Conservation (phyloP, 2,113 vertebrate species). For the Rousettus leschenaultii region DNA sequence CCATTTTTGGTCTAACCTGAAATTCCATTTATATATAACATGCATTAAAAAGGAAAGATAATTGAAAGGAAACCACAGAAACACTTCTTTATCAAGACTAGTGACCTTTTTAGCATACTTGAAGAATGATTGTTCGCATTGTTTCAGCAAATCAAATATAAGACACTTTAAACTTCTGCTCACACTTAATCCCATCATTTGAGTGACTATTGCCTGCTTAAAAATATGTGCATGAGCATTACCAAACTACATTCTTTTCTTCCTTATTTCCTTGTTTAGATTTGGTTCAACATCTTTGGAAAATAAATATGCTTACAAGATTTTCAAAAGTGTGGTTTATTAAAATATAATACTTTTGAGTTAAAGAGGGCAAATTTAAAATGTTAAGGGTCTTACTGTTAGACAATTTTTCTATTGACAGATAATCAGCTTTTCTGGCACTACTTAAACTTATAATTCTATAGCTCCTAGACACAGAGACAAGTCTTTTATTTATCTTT, state of each 20-base stretch:
- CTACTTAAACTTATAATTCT: background rate
- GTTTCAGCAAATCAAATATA: slow-evolving; percentile 56
- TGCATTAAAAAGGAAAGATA: slow-evolving; percentile 19
- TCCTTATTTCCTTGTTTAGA: slow-evolving; percentile 25
- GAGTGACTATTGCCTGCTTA: slow-evolving; percentile 19
- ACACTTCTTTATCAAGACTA: background rate
- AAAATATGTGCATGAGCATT: background rate
- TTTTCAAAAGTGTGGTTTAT: slow-evolving; percentile 20
- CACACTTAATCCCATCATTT: slow-evolving; percentile 18
- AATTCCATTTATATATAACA: slow-evolving; percentile 30
- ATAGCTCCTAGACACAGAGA: background rate
- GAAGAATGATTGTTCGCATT: slow-evolving; percentile 36
- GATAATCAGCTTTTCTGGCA: background rate
- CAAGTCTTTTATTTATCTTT: background rate
- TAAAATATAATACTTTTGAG: slow-evolving; percentile 12
- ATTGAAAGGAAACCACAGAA: slow-evolving; percentile 23
- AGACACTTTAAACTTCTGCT: slow-evolving; percentile 33
- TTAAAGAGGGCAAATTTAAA: background rate
- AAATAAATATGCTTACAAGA: slow-evolving; percentile 23
- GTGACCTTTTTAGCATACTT: slow-evolving; percentile 34
- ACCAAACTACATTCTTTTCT: background rate
- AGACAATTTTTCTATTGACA: background rate
- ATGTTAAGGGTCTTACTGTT: background rate
- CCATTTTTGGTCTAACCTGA: background rate
- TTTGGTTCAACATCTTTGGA: background rate